Conservation (phyloP, 2,113 vertebrate genomes). For the Otocyon megalotis region DNA sequence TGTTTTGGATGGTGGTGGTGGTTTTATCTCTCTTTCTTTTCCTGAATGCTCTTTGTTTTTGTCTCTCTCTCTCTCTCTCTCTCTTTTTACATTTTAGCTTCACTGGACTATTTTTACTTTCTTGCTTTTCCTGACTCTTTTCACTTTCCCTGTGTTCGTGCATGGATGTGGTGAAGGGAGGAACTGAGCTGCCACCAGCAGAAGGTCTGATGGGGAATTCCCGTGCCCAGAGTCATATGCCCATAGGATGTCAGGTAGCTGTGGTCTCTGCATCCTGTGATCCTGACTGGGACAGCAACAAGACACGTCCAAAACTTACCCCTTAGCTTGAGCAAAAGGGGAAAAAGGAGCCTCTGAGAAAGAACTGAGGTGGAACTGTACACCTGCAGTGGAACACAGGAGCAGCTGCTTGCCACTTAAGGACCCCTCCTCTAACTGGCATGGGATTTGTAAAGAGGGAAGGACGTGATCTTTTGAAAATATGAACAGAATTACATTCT, state of each 20-base stretch:
- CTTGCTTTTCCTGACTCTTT: background rate
- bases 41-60: background rate
- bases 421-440: background rate
- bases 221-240: background rate
- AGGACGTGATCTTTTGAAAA: background rate
- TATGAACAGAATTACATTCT: background rate
- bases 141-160: background rate
- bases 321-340: background rate
- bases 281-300: background rate
- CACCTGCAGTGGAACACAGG: background rate
- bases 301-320: background rate
- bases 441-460: conserved; percentile 1
- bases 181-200: background rate
- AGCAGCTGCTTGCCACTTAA: background rate
- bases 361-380: background rate
- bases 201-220: background rate
- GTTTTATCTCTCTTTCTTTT: background rate
- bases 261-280: background rate
- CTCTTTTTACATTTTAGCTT: background rate
- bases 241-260: background rate
- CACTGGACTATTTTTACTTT: conserved; percentile 1
- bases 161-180: background rate
- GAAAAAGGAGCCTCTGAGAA: background rate
- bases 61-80: background rate
- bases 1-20: background rate